These are phyloP conservation scores for Hemiprocne comata DNA, from an alignment of 2,113 vertebrate genomes.

Conservation along the genomic window DNA sequence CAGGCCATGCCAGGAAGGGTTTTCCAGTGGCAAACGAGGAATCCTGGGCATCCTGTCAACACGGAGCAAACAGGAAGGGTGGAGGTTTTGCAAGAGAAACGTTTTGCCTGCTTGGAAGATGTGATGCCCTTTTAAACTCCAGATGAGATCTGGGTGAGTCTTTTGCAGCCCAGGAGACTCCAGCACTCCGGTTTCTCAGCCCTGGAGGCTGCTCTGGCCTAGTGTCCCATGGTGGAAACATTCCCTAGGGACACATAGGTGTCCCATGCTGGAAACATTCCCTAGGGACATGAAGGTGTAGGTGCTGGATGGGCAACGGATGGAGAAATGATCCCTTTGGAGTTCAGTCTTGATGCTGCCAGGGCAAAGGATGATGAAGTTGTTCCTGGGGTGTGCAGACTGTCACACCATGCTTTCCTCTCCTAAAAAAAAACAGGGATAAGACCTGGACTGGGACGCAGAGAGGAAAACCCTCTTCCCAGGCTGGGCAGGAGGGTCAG, in stretches of 20 bases:
- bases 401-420: not conserved
- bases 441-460: no score
- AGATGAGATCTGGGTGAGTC: not conserved
- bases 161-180: not conserved
- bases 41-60: not conserved
- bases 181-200: not conserved
- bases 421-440: not conserved
- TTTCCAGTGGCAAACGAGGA: not conserved
- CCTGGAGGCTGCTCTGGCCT: not conserved
- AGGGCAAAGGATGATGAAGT: not conserved
- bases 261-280: not conserved
- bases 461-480: no score
- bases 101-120: not conserved
- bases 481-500: rapidly evolving
- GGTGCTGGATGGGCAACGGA: not conserved
- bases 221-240: not conserved
- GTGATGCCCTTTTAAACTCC: not conserved
- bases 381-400: not conserved
- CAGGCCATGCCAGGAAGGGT: not conserved
- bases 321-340: not conserved
- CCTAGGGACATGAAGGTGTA: not conserved
- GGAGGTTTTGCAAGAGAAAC: not conserved
- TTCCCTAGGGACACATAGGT: not conserved
- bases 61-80: not conserved
- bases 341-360: not conserved